These are phyloP conservation scores for Leptestheria dahalacensis DNA, from an alignment of 1,140 invertebrate species.

Conservation along the genomic window DNA sequence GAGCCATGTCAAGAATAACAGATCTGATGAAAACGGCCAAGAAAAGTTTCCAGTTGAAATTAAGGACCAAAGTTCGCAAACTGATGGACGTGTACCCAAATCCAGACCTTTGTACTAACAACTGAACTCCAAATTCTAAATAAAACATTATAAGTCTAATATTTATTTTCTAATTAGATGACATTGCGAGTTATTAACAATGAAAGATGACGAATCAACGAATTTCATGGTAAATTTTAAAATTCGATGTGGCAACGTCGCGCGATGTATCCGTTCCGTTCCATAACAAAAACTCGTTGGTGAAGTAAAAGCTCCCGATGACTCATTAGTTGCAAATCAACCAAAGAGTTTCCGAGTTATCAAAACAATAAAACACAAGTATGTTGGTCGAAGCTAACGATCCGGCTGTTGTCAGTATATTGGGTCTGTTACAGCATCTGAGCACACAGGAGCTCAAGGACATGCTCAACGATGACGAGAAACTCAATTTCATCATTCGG, in stretches of 20 bases:
- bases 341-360: background rate
- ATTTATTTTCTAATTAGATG: background rate
- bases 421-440: constrained; percentile 38
- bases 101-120: background rate
- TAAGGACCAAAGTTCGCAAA: constrained; percentile 2
- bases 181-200: background rate
- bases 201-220: background rate
- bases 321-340: background rate
- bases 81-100: constrained; percentile 10
- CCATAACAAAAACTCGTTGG: too few species aligned
- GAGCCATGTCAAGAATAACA: background rate
- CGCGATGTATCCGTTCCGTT: too few species aligned
- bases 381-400: constrained; percentile 8
- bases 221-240: background rate
- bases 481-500: constrained; percentile 61
- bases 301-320: too few species aligned
- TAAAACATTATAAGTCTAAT: background rate
- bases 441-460: constrained; percentile 61
- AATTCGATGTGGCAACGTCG: too few species aligned
- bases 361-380: background rate
- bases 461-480: constrained; percentile 64
- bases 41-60: background rate
- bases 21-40: background rate
- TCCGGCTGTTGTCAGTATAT: constrained; percentile 22
- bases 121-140: background rate